Conservation (phyloP, 2,888 invertebrate species). For the Diarsia rubi region DNA sequence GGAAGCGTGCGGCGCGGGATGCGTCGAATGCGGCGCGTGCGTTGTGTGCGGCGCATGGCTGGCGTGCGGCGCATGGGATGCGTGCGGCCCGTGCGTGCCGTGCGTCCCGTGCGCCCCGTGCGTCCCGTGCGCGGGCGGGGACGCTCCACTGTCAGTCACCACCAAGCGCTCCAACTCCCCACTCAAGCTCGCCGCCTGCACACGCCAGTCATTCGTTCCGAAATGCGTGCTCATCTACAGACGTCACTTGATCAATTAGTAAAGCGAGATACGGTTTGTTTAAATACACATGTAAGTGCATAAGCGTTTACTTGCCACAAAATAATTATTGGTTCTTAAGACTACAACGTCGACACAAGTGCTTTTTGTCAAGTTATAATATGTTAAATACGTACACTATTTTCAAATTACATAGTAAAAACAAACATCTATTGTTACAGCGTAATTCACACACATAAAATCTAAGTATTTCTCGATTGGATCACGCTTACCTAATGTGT, state of each 20-base stretch:
- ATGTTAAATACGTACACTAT: not conserved
- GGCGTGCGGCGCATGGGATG: constrained; percentile 49
- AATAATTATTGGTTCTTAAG: not conserved
- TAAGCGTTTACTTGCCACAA: constrained; percentile 43
- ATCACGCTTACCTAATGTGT: constrained; percentile 18
- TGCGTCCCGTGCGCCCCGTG: constrained; percentile 56
- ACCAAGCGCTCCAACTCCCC: constrained; percentile 83
- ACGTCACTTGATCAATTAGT: constrained; percentile 51
- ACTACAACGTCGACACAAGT: constrained; percentile 33
- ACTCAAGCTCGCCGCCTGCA: constrained; percentile 73
- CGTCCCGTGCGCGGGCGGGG: constrained; percentile 82
- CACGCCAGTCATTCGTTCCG: constrained; percentile 46
- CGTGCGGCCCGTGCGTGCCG: constrained; percentile 37
- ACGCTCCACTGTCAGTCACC: constrained; percentile 79
- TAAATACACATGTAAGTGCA: constrained; percentile 27
- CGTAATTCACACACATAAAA: not conserved
- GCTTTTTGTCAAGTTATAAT: not conserved
- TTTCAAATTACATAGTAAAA: constrained; percentile 5
- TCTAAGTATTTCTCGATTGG: not conserved
- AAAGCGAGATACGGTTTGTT: constrained; percentile 21
- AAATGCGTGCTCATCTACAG: constrained; percentile 55
- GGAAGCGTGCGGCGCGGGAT: constrained; percentile 56
- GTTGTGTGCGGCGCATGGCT: constrained; percentile 59
- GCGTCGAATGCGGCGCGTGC: constrained; percentile 55
- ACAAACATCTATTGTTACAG: not conserved